Conservation (phyloP, 2,888 invertebrate species). For the Hyposoter dolosus region DNA sequence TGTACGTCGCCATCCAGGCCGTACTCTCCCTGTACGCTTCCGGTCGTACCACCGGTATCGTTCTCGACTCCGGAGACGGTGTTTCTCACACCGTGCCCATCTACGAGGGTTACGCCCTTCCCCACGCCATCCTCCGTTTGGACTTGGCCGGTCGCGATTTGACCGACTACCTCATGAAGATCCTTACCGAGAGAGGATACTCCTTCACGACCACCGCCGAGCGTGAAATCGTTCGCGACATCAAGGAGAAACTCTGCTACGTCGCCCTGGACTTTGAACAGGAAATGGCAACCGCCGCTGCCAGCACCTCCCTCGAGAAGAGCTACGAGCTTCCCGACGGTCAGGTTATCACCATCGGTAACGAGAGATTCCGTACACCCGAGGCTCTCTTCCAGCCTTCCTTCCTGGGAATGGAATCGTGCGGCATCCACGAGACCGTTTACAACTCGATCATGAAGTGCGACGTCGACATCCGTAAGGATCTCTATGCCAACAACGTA, state of each 20-base stretch:
- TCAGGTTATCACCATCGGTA: conserved; percentile 94
- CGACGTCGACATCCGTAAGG: conserved; percentile 97
- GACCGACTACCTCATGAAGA: conserved; percentile 99
- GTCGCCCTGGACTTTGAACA: conserved; percentile 97
- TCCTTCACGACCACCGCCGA: conserved; percentile 98
- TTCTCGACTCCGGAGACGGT: conserved; percentile 96
- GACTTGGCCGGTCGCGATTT: conserved; percentile 98
- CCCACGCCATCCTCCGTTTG: conserved; percentile 98
- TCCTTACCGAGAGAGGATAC: conserved; percentile 97
- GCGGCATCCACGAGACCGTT: conserved; percentile 96
- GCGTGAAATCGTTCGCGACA: conserved; percentile 97
- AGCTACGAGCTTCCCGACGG: conserved; percentile 97
- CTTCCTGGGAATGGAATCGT: conserved; percentile 95
- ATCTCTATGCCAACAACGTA: conserved; percentile 95
- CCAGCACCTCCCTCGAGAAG: conserved; percentile 95
- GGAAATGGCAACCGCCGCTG: conserved; percentile 97
- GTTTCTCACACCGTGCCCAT: conserved; percentile 97
- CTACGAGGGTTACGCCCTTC: conserved; percentile 95
- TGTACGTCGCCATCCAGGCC: conserved; percentile 97
- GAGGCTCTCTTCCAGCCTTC: conserved; percentile 96
- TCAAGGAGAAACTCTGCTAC: conserved; percentile 97
- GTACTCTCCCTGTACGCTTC: conserved; percentile 97
- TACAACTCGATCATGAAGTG: conserved; percentile 99
- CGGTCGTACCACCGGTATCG: conserved; percentile 98
- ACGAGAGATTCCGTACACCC: conserved; percentile 94